These are phyloP conservation scores for Marcusenius ussheri DNA, from an alignment of 2,113 vertebrate genomes.

Conservation along the genomic window DNA sequence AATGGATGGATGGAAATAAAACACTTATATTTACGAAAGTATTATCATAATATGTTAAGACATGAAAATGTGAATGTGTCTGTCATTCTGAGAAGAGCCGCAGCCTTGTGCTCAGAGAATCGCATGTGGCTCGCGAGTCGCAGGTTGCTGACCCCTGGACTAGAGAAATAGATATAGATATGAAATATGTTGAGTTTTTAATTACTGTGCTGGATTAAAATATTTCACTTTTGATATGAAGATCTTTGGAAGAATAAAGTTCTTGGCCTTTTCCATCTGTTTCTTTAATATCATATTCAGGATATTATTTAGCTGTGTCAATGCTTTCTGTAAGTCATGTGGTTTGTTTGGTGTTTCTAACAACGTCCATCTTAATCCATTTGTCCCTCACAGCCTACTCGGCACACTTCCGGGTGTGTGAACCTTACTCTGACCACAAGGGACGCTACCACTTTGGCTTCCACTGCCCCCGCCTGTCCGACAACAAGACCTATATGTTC, in stretches of 20 bases:
- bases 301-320: background rate
- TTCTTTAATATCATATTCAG: background rate
- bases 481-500: slow-evolving; percentile 95
- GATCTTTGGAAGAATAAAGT: background rate
- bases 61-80: too few relatives aligned
- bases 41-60: too few relatives aligned
- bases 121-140: too few relatives aligned
- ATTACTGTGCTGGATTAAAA: background rate
- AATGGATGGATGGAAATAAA: too few relatives aligned
- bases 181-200: background rate
- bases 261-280: background rate
- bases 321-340: background rate
- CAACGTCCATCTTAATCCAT: slow-evolving; percentile 1
- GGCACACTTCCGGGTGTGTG: slow-evolving; percentile 90
- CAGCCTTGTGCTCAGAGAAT: too few relatives aligned
- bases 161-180: background rate
- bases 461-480: slow-evolving; percentile 94
- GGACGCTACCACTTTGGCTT: slow-evolving; percentile 94
- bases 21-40: too few relatives aligned
- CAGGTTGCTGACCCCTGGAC: background rate
- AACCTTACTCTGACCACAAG: slow-evolving; percentile 91
- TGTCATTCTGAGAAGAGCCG: too few relatives aligned
- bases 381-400: slow-evolving; percentile 64
- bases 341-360: background rate
- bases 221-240: background rate